Conservation (phyloP, 2,888 invertebrate genomes). For the Celastrina argiolus region DNA sequence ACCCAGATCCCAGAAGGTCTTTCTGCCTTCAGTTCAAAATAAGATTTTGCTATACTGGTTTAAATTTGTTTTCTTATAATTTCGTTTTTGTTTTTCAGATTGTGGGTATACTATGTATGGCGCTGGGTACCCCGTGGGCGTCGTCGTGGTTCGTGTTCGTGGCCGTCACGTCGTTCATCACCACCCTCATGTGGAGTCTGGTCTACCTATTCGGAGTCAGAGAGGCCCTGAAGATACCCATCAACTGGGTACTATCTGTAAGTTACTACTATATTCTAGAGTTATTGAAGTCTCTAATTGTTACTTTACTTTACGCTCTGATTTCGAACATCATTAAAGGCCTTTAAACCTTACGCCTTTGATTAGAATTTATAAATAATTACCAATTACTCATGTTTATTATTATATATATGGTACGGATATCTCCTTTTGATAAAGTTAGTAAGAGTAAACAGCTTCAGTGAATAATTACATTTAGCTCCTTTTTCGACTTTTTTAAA, state of each 20-base stretch:
- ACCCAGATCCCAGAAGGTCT: no score
- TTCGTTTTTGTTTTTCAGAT: slow-evolving; percentile 71
- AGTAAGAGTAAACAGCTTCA: neutral
- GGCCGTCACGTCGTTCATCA: slow-evolving; percentile 88
- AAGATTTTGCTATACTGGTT: no score
- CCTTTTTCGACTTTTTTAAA: no score
- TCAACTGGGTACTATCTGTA: slow-evolving; percentile 91
- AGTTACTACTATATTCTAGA: slow-evolving; percentile 45
- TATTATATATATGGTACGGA: no score
- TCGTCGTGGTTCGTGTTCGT: slow-evolving; percentile 93
- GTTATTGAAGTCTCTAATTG: neutral
- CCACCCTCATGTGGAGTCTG: slow-evolving; percentile 88
- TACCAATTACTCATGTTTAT: no score
- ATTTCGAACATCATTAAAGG: no score
- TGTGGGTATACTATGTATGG: slow-evolving; percentile 91
- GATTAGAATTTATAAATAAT: no score
- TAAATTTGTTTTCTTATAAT: slow-evolving; percentile 5
- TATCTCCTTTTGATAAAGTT: neutral
- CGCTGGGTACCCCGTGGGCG: slow-evolving; percentile 83
- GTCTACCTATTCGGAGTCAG: slow-evolving; percentile 88
- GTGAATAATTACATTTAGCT: neutral
- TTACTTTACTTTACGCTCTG: neutral
- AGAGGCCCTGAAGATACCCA: slow-evolving; percentile 86
- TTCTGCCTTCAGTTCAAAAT: no score
- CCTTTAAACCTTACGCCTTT: no score